Evolutionary conservation across 92 coral and sea anemone genomes (phyloP).

Genomic region (Porites divaricata): DNA sequence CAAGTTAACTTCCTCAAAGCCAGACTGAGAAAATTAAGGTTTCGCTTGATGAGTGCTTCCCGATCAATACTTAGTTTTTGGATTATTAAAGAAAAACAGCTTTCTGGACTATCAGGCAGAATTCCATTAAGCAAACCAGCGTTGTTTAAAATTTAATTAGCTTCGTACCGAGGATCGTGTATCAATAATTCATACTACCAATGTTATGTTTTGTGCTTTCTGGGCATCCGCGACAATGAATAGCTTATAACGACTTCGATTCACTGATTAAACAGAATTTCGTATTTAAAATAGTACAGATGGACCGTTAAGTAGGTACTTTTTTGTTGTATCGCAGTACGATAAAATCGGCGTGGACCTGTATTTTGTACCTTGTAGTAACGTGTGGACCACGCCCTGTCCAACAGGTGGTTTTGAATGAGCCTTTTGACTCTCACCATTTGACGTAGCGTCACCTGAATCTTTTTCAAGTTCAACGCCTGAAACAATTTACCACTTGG

Average conservation of each 20-base stretch:
- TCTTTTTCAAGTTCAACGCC: neutral
- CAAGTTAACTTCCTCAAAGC: neutral
- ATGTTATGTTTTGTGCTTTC: neutral
- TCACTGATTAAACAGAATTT: no score
- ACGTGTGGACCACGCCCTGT: slow-evolving; percentile 30
- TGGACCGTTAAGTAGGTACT: neutral
- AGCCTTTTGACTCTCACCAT: slow-evolving; percentile 18
- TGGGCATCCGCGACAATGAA: neutral
- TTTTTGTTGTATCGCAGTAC: neutral
- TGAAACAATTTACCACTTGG: neutral
- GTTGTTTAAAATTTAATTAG: slow-evolving; percentile 53
- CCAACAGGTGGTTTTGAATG: slow-evolving; percentile 10
- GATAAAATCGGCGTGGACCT: neutral
- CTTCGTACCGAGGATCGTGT: neutral
- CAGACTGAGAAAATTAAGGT: neutral
- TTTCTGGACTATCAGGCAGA: neutral
- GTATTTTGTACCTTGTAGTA: neutral
- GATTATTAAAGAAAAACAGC: neutral
- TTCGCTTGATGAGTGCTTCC: neutral
- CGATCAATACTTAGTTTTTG: neutral
- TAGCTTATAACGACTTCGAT: no score
- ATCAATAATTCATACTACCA: slow-evolving; percentile 29
- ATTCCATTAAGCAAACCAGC: slow-evolving; percentile 8
- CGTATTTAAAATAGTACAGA: no score
- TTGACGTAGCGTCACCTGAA: neutral